These are phyloP conservation scores for Morus bassanus DNA, from an alignment of 2,797 vertebrate species.

Conservation along the genomic window DNA sequence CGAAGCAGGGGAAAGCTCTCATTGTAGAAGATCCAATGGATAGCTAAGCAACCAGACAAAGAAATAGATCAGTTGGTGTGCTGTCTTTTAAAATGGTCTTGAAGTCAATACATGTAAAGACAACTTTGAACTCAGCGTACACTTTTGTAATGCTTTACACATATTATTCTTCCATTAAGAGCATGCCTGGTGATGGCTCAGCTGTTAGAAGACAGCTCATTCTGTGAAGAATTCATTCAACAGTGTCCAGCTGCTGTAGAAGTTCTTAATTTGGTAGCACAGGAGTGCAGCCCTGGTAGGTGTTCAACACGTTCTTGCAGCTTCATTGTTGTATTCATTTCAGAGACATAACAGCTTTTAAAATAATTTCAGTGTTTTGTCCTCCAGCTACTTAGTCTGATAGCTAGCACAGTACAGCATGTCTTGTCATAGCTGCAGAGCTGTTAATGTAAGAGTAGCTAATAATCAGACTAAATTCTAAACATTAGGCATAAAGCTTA, in stretches of 20 bases:
- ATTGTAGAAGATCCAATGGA: background rate
- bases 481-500: background rate
- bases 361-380: background rate
- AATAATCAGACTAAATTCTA: background rate
- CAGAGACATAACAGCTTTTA: background rate
- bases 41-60: background rate
- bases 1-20: background rate
- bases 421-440: background rate
- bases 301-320: background rate
- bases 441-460: background rate
- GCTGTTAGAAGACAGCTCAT: slow-evolving; percentile 96
- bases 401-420: background rate
- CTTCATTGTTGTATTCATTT: background rate
- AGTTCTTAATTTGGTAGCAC: slow-evolving; percentile 95
- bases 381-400: background rate
- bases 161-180: slow-evolving; percentile 73
- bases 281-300: slow-evolving; percentile 97
- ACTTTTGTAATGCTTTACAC: slow-evolving; percentile 24
- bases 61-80: background rate
- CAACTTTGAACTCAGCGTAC: background rate
- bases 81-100: background rate
- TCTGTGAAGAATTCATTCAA: slow-evolving; percentile 99
- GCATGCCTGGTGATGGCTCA: slow-evolving; percentile 99
- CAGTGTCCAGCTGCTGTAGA: slow-evolving; percentile 98
- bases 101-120: background rate